Percentiles rank a stretch among this genome's conserved stretches.
Conservation (phyloP, 2,888 invertebrate genomes). For the Escarpia spicata region DNA sequence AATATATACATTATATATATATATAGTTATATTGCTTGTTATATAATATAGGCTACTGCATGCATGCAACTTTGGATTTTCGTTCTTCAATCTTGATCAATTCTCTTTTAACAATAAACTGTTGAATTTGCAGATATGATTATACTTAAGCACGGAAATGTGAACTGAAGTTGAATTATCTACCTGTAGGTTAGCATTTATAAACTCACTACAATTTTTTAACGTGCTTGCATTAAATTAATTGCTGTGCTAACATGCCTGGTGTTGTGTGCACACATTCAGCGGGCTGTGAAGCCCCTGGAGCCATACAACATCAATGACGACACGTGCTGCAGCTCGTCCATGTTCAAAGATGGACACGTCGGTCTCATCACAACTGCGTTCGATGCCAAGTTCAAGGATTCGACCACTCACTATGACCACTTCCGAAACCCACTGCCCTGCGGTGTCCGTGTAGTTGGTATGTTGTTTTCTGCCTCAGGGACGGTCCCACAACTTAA, state of each 20-base stretch:
- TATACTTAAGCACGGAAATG: too few relatives aligned
- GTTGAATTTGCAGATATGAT: too few relatives aligned
- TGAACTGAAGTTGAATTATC: too few relatives aligned
- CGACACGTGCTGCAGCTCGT: constrained; percentile 46
- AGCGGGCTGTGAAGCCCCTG: constrained; percentile 39
- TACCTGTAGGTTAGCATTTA: too few relatives aligned
- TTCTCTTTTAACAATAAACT: too few relatives aligned
- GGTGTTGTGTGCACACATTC: constrained; percentile 25
- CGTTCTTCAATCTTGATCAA: too few relatives aligned
- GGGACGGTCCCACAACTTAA: background rate
- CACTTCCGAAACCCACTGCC: constrained; percentile 54
- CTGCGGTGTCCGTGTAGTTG: constrained; percentile 34
- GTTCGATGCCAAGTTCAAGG: constrained; percentile 48
- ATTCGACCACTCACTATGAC: constrained; percentile 50
- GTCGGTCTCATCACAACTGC: constrained; percentile 54
- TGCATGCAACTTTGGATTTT: too few relatives aligned
- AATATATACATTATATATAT: too few relatives aligned
- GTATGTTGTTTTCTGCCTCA: constrained; percentile 21
- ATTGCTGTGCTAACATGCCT: background rate
- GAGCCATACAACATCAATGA: constrained; percentile 49
- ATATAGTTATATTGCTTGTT: too few relatives aligned
- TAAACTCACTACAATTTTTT: too few relatives aligned
- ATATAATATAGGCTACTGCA: too few relatives aligned
- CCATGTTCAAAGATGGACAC: constrained; percentile 56
- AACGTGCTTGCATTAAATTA: too few relatives aligned